Evolutionary conservation across 30 jellyfish, hydroid and myxozoan species (phyloP), one percentile per base, ranked within the genome.

Genomic region (Catostylus mosaicus): DNA sequence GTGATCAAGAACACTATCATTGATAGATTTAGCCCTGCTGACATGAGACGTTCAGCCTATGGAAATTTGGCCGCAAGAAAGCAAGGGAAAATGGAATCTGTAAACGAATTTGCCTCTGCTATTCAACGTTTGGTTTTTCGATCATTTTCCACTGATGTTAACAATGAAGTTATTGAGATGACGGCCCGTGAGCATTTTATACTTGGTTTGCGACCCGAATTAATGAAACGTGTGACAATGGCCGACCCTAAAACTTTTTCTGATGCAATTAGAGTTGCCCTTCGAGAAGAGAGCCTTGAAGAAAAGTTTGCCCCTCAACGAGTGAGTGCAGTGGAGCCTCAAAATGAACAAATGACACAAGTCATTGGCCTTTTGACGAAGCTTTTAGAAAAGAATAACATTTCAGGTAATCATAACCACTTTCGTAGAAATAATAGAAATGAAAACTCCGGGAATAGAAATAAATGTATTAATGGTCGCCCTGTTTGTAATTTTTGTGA

Each of bases 171-270:
- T 0, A 43, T 80, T 1, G 84, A 80, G 66, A 80, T 80, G 83
- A 80, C 91, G 31, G 91, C 85, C 43, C 50, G 83, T 9, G 85
- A 67, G 34, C 91, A 80, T 67, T 80, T 80, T 37, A 80, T 76
- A n/a, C 36, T 80, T 10, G 91, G 91, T 3, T 35, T 80, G 37
- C 45, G 40, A 34, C 76, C 84, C 10, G 65, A 38, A 24, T 46
- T 67, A 4, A 65, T 80, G 91, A 65, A 77, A 46, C 27, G 84
- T 6, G 91, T 67, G 32, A 80, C 84, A 31, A 64, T 65, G 75
- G 91, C 91, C 22, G 75, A 80, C 51, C 91, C 91, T 0, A 80
- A 65, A 67, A 80, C 85, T 0, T 80, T 80, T 34, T 16, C 30
- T 38, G 85, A 80, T 31, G 91, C 91, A 30, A 80, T 46, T 73